These are phyloP conservation scores for Tringa solitaria DNA, from an alignment of 2,113 vertebrate genomes.

Conservation along the genomic window DNA sequence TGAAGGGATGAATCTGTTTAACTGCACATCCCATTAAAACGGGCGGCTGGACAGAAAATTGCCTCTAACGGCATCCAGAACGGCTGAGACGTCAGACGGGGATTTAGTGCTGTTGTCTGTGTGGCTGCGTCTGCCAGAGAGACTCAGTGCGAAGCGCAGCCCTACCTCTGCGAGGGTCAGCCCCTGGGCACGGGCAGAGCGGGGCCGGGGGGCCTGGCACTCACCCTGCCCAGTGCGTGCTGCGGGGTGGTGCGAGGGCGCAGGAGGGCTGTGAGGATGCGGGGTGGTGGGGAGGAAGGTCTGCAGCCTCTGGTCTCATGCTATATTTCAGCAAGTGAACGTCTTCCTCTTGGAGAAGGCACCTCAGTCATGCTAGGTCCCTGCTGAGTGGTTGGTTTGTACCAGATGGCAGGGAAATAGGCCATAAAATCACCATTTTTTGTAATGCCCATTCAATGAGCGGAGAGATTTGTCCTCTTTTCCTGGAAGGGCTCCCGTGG, in stretches of 20 bases:
- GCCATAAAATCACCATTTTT: neutral
- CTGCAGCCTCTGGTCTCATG: neutral
- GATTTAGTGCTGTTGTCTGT: neutral
- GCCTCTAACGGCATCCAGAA: neutral
- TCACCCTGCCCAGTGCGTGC: rapidly evolving
- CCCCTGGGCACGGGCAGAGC: neutral
- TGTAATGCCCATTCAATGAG: neutral
- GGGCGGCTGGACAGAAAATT: neutral
- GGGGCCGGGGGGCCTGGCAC: rapidly evolving
- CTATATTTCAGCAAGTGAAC: neutral
- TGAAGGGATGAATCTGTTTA: conserved; percentile 47
- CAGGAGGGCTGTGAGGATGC: neutral
- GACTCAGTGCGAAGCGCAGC: neutral
- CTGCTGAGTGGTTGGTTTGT: neutral
- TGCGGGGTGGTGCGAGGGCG: rapidly evolving
- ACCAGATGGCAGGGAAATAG: neutral
- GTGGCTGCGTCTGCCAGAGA: neutral
- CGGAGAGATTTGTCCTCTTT: neutral
- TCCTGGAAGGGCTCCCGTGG: neutral
- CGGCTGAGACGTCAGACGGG: neutral
- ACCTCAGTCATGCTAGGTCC: neutral
- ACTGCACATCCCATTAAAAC: conserved; percentile 8
- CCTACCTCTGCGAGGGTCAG: neutral
- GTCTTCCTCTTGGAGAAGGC: neutral
- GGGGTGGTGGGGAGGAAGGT: neutral